phyloP scores from a whole-genome alignment of 2,797 vertebrate genomes.

The Poliocrania exsul region DNA sequence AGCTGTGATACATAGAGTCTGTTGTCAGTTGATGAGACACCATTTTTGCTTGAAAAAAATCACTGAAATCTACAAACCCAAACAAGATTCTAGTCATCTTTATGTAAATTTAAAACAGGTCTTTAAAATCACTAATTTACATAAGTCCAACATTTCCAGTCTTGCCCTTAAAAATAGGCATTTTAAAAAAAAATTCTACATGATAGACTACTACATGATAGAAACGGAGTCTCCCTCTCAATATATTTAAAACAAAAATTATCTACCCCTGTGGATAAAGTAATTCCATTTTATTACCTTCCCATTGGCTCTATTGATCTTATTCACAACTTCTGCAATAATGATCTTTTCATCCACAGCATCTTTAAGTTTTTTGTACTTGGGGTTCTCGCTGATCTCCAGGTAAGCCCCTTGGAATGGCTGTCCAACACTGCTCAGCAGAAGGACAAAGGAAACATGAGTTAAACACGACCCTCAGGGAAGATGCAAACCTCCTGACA shows the following conservation, averaged over 20 bases:
- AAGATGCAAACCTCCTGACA: not conserved
- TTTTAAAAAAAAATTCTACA: not conserved
- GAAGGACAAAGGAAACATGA: not conserved
- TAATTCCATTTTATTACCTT: constrained; percentile 81
- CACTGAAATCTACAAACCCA: not conserved
- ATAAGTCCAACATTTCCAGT: not conserved
- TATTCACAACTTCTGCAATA: constrained; percentile 94
- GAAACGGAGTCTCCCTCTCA: accelerated
- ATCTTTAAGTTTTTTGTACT: constrained; percentile 94
- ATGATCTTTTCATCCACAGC: constrained; percentile 93
- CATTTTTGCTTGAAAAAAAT: not conserved
- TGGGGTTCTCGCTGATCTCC: constrained; percentile 95
- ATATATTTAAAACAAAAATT: not conserved
- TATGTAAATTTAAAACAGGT: not conserved
- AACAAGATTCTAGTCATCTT: not conserved
- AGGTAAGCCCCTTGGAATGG: constrained; percentile 97
- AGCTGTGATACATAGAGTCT: not conserved
- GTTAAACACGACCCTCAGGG: not conserved
- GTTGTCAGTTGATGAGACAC: not conserved
- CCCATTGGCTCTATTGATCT: constrained; percentile 96
- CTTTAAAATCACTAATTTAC: not conserved
- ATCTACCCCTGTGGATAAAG: not conserved
- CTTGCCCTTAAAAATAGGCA: not conserved
- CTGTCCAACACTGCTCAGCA: constrained; percentile 86
- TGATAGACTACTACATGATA: not conserved